Evolutionary conservation across 2,888 invertebrate species (phyloP), one percentile per base, ranked within the genome.

Genomic region (Tetrapedia diversipes): DNA sequence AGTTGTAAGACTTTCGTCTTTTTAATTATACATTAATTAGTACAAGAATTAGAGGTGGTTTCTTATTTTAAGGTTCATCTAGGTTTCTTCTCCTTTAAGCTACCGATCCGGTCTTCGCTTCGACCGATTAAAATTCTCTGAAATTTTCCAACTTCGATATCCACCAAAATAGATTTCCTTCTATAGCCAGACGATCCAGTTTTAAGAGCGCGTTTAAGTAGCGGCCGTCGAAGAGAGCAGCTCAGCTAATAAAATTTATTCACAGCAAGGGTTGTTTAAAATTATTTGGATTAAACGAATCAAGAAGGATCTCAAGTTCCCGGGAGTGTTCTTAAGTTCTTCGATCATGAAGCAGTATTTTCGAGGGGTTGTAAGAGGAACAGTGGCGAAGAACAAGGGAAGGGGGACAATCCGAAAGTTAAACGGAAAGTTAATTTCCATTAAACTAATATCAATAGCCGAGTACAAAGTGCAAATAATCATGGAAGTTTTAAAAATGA

Each of bases 391-490:
- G 16, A 24, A 22, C 19, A 19, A 11, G 14, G 8, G 11, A 14
- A 19, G n/a, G 29, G 24, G 59, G 54, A 75, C 53, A 74, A 66
- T 65, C 39, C 34, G 59, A 66, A 74, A 74, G 75, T 75, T 74
- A 54, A 60, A 74, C 65, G 53, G 22, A 41, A 61, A 73, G 70
- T 69, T 66, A 54, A 65, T 59, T 59, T 47, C 59, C 75, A 54
- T 75, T 74, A 66, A 74, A 74, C 45, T 66, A 75, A 75, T 65
- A 65, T 65, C 75, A 75, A 74, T 74, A 75, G 74, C 53, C 53
- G 45, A 22, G 49, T 49, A 57, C 70, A 56, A 43, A 41, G 70
- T 41, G 59, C 59, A 75, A 75, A 75, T 75, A 74, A 74, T 66
- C 65, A 57, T 39, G 57, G 39, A 66, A 74, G 65, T 65, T 75